Conservation (phyloP, 2,113 vertebrate genomes). For the Taurulus bubalis region DNA sequence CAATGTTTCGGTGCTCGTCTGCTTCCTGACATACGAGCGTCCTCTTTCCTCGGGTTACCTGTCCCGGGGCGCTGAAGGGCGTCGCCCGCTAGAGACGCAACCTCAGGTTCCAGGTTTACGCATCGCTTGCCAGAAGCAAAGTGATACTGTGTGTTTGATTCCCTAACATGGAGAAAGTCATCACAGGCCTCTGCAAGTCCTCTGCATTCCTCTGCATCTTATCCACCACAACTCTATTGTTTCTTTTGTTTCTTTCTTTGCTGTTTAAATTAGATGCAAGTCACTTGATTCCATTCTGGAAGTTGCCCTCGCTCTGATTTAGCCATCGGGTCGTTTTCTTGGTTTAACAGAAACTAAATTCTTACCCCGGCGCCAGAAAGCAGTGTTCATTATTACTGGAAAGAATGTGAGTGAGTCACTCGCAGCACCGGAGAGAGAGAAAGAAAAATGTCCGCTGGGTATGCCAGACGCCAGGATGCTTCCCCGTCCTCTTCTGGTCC, state of each 20-base stretch:
- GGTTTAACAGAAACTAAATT: conserved; percentile 7
- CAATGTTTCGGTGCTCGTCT: neutral
- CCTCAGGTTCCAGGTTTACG: neutral
- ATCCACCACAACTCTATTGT: neutral
- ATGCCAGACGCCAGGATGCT: conserved; percentile 1
- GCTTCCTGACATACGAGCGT: neutral
- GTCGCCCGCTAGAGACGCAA: neutral
- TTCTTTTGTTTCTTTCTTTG: neutral
- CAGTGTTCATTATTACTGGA: conserved; percentile 59
- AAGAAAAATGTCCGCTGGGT: conserved; percentile 11
- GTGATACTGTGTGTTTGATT: neutral
- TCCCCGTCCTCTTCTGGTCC: neutral
- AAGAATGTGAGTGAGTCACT: conserved; percentile 64
- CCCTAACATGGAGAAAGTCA: neutral
- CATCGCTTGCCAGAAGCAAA: neutral
- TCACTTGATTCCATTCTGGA: neutral
- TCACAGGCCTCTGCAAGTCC: neutral
- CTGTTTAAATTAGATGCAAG: neutral
- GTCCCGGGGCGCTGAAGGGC: neutral
- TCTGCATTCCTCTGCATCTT: neutral
- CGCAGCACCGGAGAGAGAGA: conserved; percentile 4
- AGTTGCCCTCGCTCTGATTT: neutral
- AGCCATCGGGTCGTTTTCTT: conserved; percentile 3
- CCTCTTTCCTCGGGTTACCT: conserved; percentile 7
- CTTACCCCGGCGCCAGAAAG: conserved; percentile 47